Evolutionary conservation across 2,888 invertebrate genomes (phyloP).

Genomic region (Lithosia quadra): DNA sequence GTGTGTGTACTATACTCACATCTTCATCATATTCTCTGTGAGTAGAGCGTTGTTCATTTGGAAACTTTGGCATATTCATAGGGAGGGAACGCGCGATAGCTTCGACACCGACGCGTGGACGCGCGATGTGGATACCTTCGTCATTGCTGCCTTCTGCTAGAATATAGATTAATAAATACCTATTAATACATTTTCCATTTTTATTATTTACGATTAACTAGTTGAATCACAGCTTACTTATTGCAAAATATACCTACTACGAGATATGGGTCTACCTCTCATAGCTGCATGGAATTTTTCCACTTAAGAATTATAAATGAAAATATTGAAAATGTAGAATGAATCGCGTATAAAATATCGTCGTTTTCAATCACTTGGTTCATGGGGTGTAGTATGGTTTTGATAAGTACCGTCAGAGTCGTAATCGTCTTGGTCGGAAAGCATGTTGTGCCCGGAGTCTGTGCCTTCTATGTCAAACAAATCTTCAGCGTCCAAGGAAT

Average conservation of each 20-base stretch:
- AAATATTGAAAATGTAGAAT: not conserved
- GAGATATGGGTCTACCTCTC: too few species aligned
- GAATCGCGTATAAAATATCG: not conserved
- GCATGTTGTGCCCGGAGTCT: slow-evolving; percentile 82
- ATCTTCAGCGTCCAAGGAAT: slow-evolving; percentile 89
- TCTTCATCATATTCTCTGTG: slow-evolving; percentile 81
- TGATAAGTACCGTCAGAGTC: slow-evolving; percentile 90
- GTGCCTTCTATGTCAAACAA: slow-evolving; percentile 93
- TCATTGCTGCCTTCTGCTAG: slow-evolving; percentile 83
- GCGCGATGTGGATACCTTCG: slow-evolving; percentile 87
- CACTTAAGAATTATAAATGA: not conserved
- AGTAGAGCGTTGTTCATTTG: slow-evolving; percentile 61
- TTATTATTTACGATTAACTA: not conserved
- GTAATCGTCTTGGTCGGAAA: slow-evolving; percentile 89
- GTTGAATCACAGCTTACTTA: not conserved
- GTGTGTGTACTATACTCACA: slow-evolving; percentile 65
- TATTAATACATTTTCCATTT: not conserved
- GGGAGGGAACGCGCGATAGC: slow-evolving; percentile 92
- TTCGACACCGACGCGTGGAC: slow-evolving; percentile 78
- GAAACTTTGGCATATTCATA: slow-evolving; percentile 91
- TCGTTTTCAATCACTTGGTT: not conserved
- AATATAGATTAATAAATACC: slow-evolving; percentile 3
- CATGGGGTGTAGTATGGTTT: not conserved
- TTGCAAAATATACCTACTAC: not conserved
- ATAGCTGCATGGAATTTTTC: not conserved